Percentiles rank a stretch among this genome's conserved stretches.
These are phyloP conservation scores for Neomorphus geoffroyi DNA, from an alignment of 2,797 vertebrate genomes.

Conservation along the genomic window DNA sequence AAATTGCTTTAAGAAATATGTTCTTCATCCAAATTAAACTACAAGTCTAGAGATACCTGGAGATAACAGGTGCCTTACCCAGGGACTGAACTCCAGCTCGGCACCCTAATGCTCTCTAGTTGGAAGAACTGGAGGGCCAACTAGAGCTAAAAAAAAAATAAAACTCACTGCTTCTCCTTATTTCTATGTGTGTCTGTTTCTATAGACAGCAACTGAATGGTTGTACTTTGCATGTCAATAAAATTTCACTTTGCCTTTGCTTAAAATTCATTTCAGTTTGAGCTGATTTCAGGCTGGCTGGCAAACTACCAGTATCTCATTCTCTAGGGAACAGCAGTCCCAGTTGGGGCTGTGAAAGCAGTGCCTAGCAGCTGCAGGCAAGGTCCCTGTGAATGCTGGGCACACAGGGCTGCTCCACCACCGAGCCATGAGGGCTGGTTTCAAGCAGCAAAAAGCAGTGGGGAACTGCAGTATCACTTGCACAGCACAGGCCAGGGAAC, in stretches of 20 bases:
- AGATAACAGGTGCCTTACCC: neutral
- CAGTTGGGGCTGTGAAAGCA: neutral
- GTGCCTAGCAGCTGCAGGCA: neutral
- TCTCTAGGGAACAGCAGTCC: neutral
- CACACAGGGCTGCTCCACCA: neutral
- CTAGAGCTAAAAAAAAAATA: neutral
- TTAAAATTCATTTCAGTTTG: conserved; percentile 26
- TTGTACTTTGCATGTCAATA: conserved; percentile 1
- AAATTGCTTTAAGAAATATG: neutral
- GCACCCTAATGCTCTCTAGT: neutral
- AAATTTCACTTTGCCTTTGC: neutral
- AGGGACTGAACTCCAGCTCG: neutral
- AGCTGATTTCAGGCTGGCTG: neutral
- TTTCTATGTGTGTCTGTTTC: neutral
- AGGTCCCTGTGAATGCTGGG: neutral
- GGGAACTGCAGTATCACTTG: neutral
- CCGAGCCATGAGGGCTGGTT: neutral
- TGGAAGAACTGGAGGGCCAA: neutral
- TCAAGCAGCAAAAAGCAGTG: neutral
- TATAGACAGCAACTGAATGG: neutral
- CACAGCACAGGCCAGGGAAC: neutral
- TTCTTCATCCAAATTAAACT: neutral
- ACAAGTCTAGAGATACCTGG: neutral
- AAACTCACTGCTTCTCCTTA: neutral
- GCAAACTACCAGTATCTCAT: neutral